Conservation (phyloP, 2,113 vertebrate species). For the Azemiops feae region DNA sequence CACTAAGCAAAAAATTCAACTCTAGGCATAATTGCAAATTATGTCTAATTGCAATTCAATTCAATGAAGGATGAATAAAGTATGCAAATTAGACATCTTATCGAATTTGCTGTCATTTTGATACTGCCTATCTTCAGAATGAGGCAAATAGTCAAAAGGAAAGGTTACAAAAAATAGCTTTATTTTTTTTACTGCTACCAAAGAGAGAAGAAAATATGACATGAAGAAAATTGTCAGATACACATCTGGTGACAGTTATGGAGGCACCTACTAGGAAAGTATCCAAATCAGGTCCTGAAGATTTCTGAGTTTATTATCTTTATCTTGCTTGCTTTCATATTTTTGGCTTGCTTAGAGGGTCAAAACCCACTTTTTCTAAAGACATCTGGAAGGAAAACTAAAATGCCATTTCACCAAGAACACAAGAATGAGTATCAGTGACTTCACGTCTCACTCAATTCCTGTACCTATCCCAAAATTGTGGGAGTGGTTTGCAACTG, state of each 20-base stretch:
- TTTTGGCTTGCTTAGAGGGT: neutral
- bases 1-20: neutral
- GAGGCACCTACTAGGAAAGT: neutral
- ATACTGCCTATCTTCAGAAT: neutral
- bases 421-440: neutral
- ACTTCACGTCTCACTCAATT: neutral
- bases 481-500: neutral
- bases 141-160: neutral
- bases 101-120: slow-evolving; percentile 4
- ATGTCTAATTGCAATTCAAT: neutral
- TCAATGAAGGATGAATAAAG: neutral
- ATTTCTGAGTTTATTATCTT: neutral
- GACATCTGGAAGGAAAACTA: neutral
- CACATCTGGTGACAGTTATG: neutral
- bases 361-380: neutral
- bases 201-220: neutral
- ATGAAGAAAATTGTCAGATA: neutral
- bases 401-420: neutral
- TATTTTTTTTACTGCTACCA: neutral
- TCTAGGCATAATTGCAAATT: neutral
- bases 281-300: neutral
- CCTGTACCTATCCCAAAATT: neutral
- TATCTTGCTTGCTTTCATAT: neutral
- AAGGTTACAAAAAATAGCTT: neutral
- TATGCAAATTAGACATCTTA: slow-evolving; percentile 6